Base-by-base conservation (phyloP, 2,888 invertebrate genomes). In the Drosophila ezoana region DNA sequence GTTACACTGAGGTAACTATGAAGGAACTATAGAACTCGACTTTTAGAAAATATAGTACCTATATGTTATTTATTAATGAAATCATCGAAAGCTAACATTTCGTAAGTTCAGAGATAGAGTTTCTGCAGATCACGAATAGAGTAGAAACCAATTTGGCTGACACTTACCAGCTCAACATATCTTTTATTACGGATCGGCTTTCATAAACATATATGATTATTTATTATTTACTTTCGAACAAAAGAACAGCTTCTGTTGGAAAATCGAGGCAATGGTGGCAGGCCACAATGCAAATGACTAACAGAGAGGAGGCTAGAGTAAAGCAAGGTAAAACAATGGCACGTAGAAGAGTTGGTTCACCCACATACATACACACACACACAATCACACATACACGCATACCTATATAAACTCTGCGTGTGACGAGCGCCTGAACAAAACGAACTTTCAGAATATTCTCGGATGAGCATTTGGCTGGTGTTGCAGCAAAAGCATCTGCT, bases 391-490 rank as follows among this genome's bases (percentile, higher is more conserved):
- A 35, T 10, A n/a, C 2, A 11, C 11, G n/a, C n/a, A 9, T 11
- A 20, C n/a, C 14, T 4, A 47, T n/a, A 20, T 49, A 32, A 53
- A 57, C 58, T 47, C 38, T 60, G 63, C 54, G 66, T 65, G 59
- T 51, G 72, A 23, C 23, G 23, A 59, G 57, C 71, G 64, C 43
- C 53, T 44, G 67, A 69, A 74, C 60, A 73, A 80, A 71, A 53
- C 61, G 64, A 74, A 67, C 71, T 71, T 79, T 64, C 69, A 73
- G 73, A 81, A 83, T 87, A 83, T 89, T 79, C 76, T 85, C 73
- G 65, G 72, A 59, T 85, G 77, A 85, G 82, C 75, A 82, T 87
- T 87, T 85, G 68, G 63, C 77, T 81, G 75, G 63, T 72, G 69
- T 66, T 76, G 78, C 68, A 47, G 44, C 48, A 54, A 53, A 23